phyloP scores from a whole-genome alignment of 1,140 invertebrate species.

The roundworm (Caenorhabditis elegans) region DNA sequence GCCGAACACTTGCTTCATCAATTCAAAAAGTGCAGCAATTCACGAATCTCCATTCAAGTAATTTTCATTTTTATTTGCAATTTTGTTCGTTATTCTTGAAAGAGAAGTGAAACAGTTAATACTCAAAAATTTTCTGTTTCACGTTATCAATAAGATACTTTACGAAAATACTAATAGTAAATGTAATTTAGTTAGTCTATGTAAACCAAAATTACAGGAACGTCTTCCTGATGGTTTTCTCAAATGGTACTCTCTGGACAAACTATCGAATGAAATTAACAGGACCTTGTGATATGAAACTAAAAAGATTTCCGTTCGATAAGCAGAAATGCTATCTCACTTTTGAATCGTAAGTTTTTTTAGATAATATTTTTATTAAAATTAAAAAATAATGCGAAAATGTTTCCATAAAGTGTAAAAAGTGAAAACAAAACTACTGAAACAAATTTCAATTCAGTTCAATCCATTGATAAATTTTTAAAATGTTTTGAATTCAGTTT shows the following conservation, averaged over 20 bases:
- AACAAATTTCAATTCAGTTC: not conserved
- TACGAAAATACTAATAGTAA: too few species aligned
- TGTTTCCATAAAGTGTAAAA: too few species aligned
- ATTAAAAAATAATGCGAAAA: too few species aligned
- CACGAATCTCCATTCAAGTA: slow-evolving; percentile 62
- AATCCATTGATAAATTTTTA: too few species aligned
- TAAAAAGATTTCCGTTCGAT: slow-evolving; percentile 58
- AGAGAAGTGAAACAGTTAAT: too few species aligned
- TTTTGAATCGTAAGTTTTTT: slow-evolving; percentile 49
- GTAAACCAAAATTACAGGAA: too few species aligned
- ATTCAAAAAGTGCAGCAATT: slow-evolving; percentile 62
- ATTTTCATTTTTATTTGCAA: too few species aligned
- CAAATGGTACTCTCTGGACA: slow-evolving; percentile 65
- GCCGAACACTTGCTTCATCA: slow-evolving; percentile 53
- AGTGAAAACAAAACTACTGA: too few species aligned
- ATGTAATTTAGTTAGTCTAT: too few species aligned
- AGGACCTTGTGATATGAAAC: slow-evolving; percentile 64
- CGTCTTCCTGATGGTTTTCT: slow-evolving; percentile 65
- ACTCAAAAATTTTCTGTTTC: too few species aligned
- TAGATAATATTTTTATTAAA: too few species aligned
- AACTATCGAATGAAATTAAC: slow-evolving; percentile 66
- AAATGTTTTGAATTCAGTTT: slow-evolving; percentile 55
- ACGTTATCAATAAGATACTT: too few species aligned
- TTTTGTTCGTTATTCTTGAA: slow-evolving; percentile 35
- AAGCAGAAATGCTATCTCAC: slow-evolving; percentile 47